Conservation (phyloP, 2,113 vertebrate genomes). For the Silurus glanis region DNA sequence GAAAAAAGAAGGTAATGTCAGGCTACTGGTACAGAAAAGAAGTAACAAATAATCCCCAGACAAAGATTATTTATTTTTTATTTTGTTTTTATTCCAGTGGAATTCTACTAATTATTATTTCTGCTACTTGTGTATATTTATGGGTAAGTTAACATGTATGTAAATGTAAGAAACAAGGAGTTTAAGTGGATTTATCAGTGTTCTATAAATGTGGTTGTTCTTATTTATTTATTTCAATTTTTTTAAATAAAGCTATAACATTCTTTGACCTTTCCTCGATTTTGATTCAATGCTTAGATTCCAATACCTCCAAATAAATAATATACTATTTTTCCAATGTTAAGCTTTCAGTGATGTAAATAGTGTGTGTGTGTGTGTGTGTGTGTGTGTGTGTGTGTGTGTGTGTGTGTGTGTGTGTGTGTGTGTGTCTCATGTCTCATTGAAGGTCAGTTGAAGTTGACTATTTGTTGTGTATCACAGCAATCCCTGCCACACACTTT, state of each 20-base stretch:
- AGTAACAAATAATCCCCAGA: background rate
- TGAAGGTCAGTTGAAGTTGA: background rate
- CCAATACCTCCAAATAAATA: background rate
- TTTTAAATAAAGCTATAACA: constrained; percentile 34
- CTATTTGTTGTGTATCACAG: background rate
- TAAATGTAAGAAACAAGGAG: constrained; percentile 16
- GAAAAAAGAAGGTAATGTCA: background rate
- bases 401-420: too few relatives aligned
- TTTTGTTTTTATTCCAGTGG: background rate
- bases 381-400: too few relatives aligned
- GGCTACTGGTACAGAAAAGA: background rate
- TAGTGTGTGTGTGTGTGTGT: too few relatives aligned
- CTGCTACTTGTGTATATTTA: constrained; percentile 21
- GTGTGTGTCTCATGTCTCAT: background rate
- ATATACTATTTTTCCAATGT: too few relatives aligned
- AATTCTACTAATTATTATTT: background rate
- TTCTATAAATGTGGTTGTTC: constrained; percentile 13
- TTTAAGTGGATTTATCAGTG: constrained; percentile 5
- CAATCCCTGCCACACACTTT: background rate
- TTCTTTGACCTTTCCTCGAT: background rate
- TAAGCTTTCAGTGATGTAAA: too few relatives aligned
- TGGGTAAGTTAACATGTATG: background rate
- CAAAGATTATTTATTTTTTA: background rate
- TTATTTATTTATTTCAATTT: constrained; percentile 38
- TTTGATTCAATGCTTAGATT: background rate